These are phyloP conservation scores for Oscheius myriophilus DNA, from an alignment of 2,888 invertebrate species.

Conservation along the genomic window DNA sequence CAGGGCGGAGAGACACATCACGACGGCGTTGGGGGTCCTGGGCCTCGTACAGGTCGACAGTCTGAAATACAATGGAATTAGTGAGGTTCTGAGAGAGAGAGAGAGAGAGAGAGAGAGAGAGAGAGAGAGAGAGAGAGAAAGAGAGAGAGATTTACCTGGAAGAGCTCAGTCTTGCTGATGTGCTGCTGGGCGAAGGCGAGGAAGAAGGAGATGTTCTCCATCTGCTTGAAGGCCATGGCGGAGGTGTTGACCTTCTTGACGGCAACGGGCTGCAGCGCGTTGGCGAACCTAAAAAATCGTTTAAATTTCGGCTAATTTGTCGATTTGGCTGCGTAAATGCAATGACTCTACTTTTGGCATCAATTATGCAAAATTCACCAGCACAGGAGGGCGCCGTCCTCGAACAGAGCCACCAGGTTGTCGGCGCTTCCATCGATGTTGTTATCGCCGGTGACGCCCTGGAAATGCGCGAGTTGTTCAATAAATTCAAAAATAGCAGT, in stretches of 20 bases:
- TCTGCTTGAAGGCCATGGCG: conserved; percentile 95
- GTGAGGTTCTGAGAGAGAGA: too few relatives aligned
- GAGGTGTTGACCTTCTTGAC: conserved; percentile 85
- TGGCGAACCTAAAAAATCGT: conserved; percentile 83
- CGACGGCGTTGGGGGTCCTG: conserved; percentile 90
- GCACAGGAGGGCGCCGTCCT: conserved; percentile 90
- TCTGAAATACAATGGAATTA: conserved; percentile 86
- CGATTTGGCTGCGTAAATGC: too few relatives aligned
- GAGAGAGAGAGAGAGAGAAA: too few relatives aligned
- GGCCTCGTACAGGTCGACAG: conserved; percentile 92
- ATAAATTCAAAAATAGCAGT: neutral
- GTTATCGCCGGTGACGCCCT: conserved; percentile 85
- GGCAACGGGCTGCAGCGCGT: conserved; percentile 88
- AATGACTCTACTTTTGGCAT: too few relatives aligned
- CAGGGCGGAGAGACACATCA: conserved; percentile 91
- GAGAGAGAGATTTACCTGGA: conserved; percentile 77
- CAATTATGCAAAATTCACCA: conserved; percentile 82
- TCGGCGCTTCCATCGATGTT: conserved; percentile 87
- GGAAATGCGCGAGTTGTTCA: neutral
- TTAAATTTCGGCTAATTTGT: neutral
- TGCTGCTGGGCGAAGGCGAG: conserved; percentile 85
- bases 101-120: too few relatives aligned
- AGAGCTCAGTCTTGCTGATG: conserved; percentile 82
- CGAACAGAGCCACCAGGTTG: conserved; percentile 87
- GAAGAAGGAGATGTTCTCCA: conserved; percentile 80